Percentiles rank a stretch among this genome's conserved stretches.
Evolutionary conservation across 2,797 vertebrate genomes (phyloP).

Genomic region (Sardinella longiceps): DNA sequence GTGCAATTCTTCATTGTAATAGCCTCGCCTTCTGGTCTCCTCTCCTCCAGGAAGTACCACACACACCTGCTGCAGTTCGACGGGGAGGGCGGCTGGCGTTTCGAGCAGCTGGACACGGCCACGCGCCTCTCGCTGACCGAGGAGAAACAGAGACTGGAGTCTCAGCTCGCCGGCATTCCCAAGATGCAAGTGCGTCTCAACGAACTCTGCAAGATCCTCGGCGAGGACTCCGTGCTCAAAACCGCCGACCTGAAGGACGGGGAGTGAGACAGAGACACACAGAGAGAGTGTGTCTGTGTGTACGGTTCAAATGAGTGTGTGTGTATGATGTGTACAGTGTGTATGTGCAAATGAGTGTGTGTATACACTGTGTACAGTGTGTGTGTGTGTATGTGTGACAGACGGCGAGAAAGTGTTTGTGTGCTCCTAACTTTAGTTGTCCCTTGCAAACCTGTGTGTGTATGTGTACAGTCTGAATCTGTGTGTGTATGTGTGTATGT

Average conservation of each 20-base stretch:
- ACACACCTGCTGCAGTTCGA: conserved; percentile 98
- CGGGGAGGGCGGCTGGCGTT: conserved; percentile 95
- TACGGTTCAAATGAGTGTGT: too few relatives aligned
- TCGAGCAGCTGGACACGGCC: conserved; percentile 94
- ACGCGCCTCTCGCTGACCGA: conserved; percentile 92
- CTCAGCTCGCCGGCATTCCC: conserved; percentile 93
- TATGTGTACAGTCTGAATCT: not conserved
- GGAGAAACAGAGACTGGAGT: conserved; percentile 95
- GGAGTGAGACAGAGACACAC: conserved; percentile 55
- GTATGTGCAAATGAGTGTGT: too few relatives aligned
- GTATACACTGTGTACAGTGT: too few relatives aligned
- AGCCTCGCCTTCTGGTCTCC: not conserved
- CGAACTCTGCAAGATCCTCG: conserved; percentile 95
- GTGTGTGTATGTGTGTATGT: not conserved
- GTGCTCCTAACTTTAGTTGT: too few relatives aligned
- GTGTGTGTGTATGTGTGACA: not conserved
- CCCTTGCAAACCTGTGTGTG: too few relatives aligned
- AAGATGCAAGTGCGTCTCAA: conserved; percentile 97
- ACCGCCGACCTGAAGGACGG: conserved; percentile 70
- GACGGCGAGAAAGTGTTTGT: not conserved
- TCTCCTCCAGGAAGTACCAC: conserved; percentile 92
- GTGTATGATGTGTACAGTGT: too few relatives aligned
- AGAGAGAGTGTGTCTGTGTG: not conserved
- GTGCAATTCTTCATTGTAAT: not conserved
- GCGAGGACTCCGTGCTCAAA: conserved; percentile 96